Percentiles rank a stretch among this genome's conserved stretches.
Conservation (phyloP, 2,888 invertebrate genomes). For the Keiferia lycopersicella region DNA sequence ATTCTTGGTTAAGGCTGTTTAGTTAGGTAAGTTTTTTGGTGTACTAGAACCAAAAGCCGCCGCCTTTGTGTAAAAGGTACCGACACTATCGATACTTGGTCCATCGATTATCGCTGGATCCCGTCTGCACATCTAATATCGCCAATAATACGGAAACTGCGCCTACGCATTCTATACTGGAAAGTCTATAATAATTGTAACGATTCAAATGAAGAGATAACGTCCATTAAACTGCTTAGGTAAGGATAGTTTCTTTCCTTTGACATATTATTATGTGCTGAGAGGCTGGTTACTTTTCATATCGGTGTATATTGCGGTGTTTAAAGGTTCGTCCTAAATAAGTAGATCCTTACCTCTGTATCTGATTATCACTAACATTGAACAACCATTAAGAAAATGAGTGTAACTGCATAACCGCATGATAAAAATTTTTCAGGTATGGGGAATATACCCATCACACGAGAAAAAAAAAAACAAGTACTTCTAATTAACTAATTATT, state of each 20-base stretch:
- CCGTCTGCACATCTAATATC: constrained; percentile 48
- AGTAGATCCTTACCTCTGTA: too few species aligned
- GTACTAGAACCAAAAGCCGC: background rate
- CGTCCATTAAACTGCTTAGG: constrained; percentile 65
- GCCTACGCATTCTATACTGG: constrained; percentile 57
- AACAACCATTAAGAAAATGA: too few species aligned
- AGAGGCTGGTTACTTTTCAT: background rate
- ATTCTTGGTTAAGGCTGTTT: background rate
- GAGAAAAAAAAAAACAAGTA: too few species aligned
- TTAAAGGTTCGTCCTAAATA: too few species aligned
- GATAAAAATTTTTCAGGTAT: too few species aligned
- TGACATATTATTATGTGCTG: constrained; percentile 43
- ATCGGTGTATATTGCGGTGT: too few species aligned
- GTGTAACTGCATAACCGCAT: too few species aligned
- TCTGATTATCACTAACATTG: too few species aligned
- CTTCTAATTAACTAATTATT: too few species aligned
- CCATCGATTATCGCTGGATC: background rate
- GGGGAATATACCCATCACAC: too few species aligned
- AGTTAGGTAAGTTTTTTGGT: background rate
- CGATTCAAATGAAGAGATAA: constrained; percentile 72
- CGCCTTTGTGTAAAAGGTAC: background rate
- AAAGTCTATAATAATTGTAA: constrained; percentile 67
- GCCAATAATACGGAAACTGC: constrained; percentile 53
- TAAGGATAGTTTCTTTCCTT: constrained; percentile 58
- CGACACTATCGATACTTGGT: background rate